Evolutionary conservation across 2,113 vertebrate species (phyloP).

Genomic region (Drymodes brunneopygia): DNA sequence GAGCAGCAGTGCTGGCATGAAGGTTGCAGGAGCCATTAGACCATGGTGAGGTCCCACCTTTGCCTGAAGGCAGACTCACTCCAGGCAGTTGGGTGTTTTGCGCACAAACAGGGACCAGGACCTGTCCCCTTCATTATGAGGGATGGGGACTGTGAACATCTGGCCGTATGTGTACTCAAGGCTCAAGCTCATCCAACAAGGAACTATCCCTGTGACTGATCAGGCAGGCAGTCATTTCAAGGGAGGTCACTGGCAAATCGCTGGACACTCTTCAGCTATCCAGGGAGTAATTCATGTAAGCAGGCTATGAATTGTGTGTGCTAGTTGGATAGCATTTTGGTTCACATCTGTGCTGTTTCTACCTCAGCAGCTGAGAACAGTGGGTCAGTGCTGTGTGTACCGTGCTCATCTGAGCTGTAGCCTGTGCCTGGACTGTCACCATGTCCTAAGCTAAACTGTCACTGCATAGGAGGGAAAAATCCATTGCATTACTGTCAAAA

Average conservation of each 20-base stretch:
- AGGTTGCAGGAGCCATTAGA: not conserved
- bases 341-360: not conserved
- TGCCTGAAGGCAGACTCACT: not conserved
- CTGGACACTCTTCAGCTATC: rapidly evolving
- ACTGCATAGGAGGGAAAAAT: not conserved
- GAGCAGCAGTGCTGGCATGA: not conserved
- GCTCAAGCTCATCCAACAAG: not conserved
- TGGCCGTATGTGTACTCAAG: rapidly evolving
- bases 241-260: not conserved
- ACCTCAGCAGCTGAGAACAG: not conserved
- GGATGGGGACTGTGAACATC: not conserved
- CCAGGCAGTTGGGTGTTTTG: not conserved
- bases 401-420: rapidly evolving
- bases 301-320: not conserved
- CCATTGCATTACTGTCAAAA: not conserved
- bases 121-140: not conserved
- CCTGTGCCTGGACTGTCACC: rapidly evolving
- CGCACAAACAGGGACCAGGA: not conserved
- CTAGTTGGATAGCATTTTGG: not conserved
- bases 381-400: not conserved
- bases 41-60: not conserved
- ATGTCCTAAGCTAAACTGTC: not conserved
- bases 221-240: not conserved
- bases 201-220: not conserved
- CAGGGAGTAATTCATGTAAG: not conserved